Evolutionary conservation across 2,797 vertebrate genomes (phyloP).

Genomic region (Glossophaga mutica): DNA sequence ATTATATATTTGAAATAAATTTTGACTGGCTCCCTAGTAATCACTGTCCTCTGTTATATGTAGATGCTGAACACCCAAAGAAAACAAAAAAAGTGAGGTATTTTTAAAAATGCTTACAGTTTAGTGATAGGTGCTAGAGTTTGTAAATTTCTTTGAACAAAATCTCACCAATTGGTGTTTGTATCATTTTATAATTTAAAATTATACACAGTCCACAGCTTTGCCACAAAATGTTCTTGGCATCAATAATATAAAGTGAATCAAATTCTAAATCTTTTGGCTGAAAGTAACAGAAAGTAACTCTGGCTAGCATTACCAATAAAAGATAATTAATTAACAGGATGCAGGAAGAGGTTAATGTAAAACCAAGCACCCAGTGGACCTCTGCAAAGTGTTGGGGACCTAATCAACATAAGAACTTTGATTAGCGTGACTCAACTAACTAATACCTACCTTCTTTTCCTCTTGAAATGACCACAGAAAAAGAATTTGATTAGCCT

Average conservation of each 20-base stretch:
- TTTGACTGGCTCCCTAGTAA: background rate
- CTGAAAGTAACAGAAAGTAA: background rate
- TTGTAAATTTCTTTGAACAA: background rate
- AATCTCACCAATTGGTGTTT: background rate
- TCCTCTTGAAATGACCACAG: background rate
- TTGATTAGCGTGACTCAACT: background rate
- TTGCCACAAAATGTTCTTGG: constrained; percentile 4
- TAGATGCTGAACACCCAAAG: background rate
- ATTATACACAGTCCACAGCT: background rate
- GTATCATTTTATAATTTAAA: constrained; percentile 17
- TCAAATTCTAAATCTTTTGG: constrained; percentile 16
- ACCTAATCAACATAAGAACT: background rate
- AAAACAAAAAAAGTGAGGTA: background rate
- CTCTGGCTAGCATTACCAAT: background rate
- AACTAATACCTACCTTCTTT: background rate
- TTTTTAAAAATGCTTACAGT: background rate
- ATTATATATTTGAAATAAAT: constrained; percentile 50
- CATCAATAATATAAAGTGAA: background rate
- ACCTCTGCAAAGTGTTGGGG: background rate
- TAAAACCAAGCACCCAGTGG: background rate
- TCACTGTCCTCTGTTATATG: constrained; percentile 15
- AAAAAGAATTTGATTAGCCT: background rate
- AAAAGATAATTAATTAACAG: background rate
- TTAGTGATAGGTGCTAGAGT: background rate
- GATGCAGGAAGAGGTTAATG: background rate